These are phyloP conservation scores for Lottia gigantea DNA, from an alignment of 2,888 invertebrate species.

Conservation along the genomic window DNA sequence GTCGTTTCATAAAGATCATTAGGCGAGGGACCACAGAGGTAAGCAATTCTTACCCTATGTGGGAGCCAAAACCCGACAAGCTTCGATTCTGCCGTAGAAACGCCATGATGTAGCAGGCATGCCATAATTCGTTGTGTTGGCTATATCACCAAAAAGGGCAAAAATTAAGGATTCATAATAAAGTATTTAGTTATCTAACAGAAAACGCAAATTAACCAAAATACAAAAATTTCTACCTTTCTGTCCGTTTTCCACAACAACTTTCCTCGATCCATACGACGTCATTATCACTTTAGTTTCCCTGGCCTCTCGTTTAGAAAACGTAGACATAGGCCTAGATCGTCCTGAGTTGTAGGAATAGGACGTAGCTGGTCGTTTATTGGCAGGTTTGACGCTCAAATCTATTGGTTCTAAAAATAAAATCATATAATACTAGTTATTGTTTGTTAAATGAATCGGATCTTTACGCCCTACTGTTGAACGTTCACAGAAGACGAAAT, in stretches of 20 bases:
- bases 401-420: neutral
- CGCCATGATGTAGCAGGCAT: too few species aligned
- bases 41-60: too few species aligned
- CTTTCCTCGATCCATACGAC: neutral
- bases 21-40: too few species aligned
- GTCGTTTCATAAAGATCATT: too few species aligned
- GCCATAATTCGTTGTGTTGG: too few species aligned
- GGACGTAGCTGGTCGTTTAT: neutral
- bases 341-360: neutral
- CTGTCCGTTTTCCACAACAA: neutral
- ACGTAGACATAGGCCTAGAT: neutral
- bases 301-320: neutral
- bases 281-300: neutral
- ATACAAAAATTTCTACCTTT: neutral
- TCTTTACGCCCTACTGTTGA: neutral
- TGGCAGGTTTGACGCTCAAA: neutral
- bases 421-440: neutral
- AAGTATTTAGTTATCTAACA: too few species aligned
- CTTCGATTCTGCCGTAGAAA: too few species aligned
- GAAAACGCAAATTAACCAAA: too few species aligned
- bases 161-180: too few species aligned
- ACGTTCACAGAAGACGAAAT: neutral
- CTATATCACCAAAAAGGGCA: too few species aligned
- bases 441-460: neutral
- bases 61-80: too few species aligned